Conservation (phyloP, 2,797 vertebrate species). For the Rachycentron canadum region DNA sequence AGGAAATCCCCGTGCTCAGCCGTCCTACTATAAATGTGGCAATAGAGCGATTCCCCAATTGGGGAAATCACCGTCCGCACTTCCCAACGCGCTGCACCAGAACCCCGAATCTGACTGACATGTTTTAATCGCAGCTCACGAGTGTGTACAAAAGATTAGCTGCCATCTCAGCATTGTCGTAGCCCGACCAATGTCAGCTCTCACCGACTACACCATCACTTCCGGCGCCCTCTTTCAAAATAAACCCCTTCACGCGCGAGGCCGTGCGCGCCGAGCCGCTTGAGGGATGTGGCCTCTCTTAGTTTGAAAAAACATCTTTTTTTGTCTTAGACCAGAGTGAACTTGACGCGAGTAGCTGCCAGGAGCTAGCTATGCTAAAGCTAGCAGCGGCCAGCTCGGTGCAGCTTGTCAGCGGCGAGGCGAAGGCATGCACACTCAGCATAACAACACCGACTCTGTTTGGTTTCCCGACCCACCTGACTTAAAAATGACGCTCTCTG, state of each 20-base stretch:
- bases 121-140: conserved; percentile 34
- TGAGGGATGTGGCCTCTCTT: background rate
- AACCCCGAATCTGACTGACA: conserved; percentile 15
- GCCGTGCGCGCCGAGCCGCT: rapidly evolving
- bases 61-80: conserved; percentile 6
- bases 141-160: conserved; percentile 66
- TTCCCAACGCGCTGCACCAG: background rate
- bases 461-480: conserved; percentile 76
- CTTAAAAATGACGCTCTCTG: conserved; percentile 42
- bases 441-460: conserved; percentile 74
- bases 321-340: rapidly evolving
- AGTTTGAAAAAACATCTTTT: conserved; percentile 59
- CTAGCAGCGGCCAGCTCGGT: conserved; percentile 56
- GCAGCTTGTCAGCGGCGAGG: conserved; percentile 64
- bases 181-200: conserved; percentile 11
- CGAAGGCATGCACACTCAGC: conserved; percentile 85
- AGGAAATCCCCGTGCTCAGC: conserved; percentile 81
- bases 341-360: conserved; percentile 22
- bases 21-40: conserved; percentile 54
- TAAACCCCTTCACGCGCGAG: conserved; percentile 3
- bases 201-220: background rate
- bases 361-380: conserved; percentile 65
- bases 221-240: conserved; percentile 59
- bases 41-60: conserved; percentile 12
- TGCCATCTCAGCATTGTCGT: conserved; percentile 61